Percentiles rank a stretch among this genome's conserved stretches.
Conservation (phyloP, 2,797 vertebrate genomes). For the Melanotaenia maccullochi region DNA sequence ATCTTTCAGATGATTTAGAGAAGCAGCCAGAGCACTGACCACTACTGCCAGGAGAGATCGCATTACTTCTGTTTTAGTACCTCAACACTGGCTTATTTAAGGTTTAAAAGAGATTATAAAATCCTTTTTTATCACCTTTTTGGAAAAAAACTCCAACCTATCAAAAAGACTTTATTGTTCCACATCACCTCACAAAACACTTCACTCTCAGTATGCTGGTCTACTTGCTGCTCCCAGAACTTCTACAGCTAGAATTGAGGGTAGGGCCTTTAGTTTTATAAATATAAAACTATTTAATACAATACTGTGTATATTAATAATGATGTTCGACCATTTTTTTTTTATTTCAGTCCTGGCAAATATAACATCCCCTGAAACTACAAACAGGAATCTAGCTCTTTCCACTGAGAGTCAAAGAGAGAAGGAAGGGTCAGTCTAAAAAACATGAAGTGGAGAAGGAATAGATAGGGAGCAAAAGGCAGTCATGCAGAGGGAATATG, state of each 20-base stretch:
- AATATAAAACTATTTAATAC: background rate
- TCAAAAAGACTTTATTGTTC: background rate
- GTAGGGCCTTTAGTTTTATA: too few relatives aligned
- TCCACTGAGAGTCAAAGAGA: conserved; percentile 45
- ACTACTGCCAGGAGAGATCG: background rate
- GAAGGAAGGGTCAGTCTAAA: conserved; percentile 63
- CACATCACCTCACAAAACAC: background rate
- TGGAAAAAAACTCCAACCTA: background rate
- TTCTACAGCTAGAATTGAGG: too few relatives aligned
- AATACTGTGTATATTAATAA: background rate
- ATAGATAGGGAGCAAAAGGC: conserved; percentile 69
- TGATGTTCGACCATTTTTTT: background rate
- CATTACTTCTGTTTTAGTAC: background rate
- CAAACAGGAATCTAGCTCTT: conserved; percentile 32
- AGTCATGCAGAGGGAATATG: conserved; percentile 72
- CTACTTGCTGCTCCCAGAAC: background rate
- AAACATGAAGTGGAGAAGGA: conserved; percentile 64
- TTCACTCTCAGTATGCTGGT: background rate
- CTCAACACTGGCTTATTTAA: background rate
- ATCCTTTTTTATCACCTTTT: background rate
- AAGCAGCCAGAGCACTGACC: background rate
- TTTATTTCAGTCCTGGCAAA: conserved; percentile 28
- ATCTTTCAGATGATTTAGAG: background rate
- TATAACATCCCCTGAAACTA: conserved; percentile 28
- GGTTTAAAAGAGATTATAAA: background rate